Evolutionary conservation across 2,888 invertebrate species (phyloP).

Genomic region (Nephrotoma appendiculata): DNA sequence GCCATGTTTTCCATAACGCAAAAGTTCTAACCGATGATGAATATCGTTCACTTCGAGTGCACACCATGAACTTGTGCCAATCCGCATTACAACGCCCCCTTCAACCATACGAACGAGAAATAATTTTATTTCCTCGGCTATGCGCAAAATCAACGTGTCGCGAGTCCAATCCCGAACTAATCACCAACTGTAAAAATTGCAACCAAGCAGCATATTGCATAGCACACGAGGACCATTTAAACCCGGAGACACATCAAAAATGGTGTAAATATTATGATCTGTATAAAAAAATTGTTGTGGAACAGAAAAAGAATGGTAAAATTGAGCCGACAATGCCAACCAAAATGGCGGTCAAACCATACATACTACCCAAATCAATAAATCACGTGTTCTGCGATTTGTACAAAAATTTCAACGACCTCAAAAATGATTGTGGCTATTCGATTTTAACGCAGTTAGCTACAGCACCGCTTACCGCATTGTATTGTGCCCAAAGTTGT

Average conservation of each 20-base stretch:
- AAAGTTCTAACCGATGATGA: constrained; percentile 39
- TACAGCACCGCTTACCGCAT: constrained; percentile 48
- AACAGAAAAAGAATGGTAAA: constrained; percentile 43
- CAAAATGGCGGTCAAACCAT: constrained; percentile 24
- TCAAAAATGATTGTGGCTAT: constrained; percentile 41
- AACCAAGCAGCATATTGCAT: constrained; percentile 44
- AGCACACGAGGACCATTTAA: constrained; percentile 35
- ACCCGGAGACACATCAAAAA: constrained; percentile 34
- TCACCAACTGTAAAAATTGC: constrained; percentile 42
- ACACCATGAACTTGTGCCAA: constrained; percentile 44
- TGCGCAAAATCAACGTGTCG: constrained; percentile 42
- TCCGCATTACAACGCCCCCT: constrained; percentile 40
- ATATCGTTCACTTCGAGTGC: constrained; percentile 46
- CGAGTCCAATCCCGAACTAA: constrained; percentile 35
- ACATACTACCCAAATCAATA: constrained; percentile 5
- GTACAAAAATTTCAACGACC: constrained; percentile 12
- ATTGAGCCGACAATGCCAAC: constrained; percentile 43
- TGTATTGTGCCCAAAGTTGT: constrained; percentile 37
- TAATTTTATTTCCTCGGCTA: constrained; percentile 48
- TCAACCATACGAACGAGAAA: constrained; percentile 52
- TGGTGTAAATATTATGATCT: constrained; percentile 51
- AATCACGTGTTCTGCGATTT: constrained; percentile 10
- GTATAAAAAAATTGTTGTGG: constrained; percentile 41
- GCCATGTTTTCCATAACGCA: constrained; percentile 38
- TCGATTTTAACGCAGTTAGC: constrained; percentile 48